Evolutionary conservation across 2,797 vertebrate genomes (phyloP), one percentile per base, ranked within the genome.

Genomic region (Pseudomugil tenellus): DNA sequence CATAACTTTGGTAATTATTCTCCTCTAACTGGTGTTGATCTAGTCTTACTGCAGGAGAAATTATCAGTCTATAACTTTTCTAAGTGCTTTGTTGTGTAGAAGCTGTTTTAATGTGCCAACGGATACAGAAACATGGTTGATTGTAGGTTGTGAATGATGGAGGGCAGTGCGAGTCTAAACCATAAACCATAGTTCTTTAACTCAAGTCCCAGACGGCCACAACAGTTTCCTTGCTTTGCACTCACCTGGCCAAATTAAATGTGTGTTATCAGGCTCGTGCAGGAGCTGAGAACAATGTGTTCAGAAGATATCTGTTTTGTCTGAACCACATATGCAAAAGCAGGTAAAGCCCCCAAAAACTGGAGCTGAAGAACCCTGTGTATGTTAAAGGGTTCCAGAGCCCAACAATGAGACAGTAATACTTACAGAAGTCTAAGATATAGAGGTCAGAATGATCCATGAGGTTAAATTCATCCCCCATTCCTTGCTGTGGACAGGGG

Each of bases 361-460:
- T 21, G 43, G 43, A 21, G 9, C 2, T 46, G 3, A 46, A 21
- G 41, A 43, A 43, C 41, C 19, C 17, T n/a, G 19, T 28, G 25
- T 26, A 16, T n/a, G n/a, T n/a, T n/a, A 25, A 6, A 21, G 37
- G n/a, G n/a, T n/a, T n/a, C n/a, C n/a, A 54, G 17, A 58, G 17
- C 21, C 17, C 14, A 10, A 34, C 7, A 37, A 8, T 25, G 35
- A 29, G 25, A 21, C 17, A 55, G 21, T 7, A 52, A 67, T 83
- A 98, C 98, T 93, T 93, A 99, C 98, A 96, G 87, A 99, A 99
- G 90, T 99, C 98, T 57, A 99, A 94, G 90, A 99, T 97, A 91
- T 98, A 98, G 87, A 99, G 93, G 88, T 99, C 98, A 0, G 98
- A 99, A 88, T 99, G 98, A 94, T 99, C 98, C 96, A 99, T 99